Evolutionary conservation across 1,140 invertebrate species (phyloP), one percentile per base, ranked within the genome.

Genomic region (Neoseiulus cucumeris): DNA sequence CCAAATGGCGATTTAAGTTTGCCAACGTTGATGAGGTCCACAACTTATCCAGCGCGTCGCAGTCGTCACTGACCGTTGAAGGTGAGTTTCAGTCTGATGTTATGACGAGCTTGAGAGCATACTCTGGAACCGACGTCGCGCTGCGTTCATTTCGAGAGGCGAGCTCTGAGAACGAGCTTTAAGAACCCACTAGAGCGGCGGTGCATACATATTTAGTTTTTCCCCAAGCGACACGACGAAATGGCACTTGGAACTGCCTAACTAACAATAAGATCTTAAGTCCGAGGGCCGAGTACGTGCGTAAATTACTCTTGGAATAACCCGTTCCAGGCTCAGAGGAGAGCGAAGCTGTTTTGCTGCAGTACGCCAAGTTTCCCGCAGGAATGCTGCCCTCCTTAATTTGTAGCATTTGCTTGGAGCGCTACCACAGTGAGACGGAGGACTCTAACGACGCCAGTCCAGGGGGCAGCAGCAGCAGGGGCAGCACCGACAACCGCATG

Each of bases 391-490:
- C 51, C 22, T 59, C 51, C 22, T 33, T 59, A 25, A 33, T 59
- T 25, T 59, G 51, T 33, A 59, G 51, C 22, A 59, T 59, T 25
- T 59, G 51, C 9, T 33, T 59, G 25, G 51, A 59, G 51, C 51
- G 51, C 25, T 59, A 59, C 22, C 51, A 20, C 22, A 28, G 45
- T 17, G 51, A 25, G 25, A 59, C 22, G 22, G 33, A 39, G 33
- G 33, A 39, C 33, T 39, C 33, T 4, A 39, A 39, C 33, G 9
- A 39, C 33, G 14, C 17, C 33, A 33, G 25, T 25, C 51, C 14
- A n/a, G 51, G 45, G 7, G 14, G 28, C 7, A 20, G 18, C 28
- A 20, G 45, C 45, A 20, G 28, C 28, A 5, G 4, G 4, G 14
- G 4, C 12, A 17, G 25, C 25, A 12, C 14, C 25, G 22, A 59